Evolutionary conservation across 2,888 invertebrate genomes (phyloP), one percentile per base, ranked within the genome.

Genomic region (Trachelus troglodyta): DNA sequence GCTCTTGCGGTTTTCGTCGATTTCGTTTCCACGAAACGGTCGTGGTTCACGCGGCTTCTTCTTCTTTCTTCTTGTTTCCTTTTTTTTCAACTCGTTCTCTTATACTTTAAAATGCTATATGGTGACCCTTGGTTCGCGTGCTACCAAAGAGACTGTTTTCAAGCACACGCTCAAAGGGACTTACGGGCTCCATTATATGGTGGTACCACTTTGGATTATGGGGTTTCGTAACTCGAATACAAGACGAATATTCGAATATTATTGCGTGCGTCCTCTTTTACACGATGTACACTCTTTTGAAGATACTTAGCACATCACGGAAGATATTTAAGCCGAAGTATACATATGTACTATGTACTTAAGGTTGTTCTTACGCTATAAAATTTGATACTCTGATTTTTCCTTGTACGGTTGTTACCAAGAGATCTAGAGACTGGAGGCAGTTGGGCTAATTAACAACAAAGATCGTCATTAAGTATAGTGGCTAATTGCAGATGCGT

Each of bases 401-500:
- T 2, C 56, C 9, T 56, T 56, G 23, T 56, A 56, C 9, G 23
- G 56, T 56, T 56, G 56, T 23, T 56, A 23, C 23, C 56, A 56
- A 23, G 23, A 56, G 9, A 56, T 56, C 56, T 56, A 56, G 23
- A 56, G 56, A 23, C 56, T 56, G 56, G 23, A 56, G 69, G 34
- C 68, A 31, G 15, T 40, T 31, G 77, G 76, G 81, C 82, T 85
- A 87, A 87, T 86, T 86, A 87, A 81, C 77, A 78, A 23, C 77
- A 78, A 23, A n/a, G 76, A 76, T 40, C 73, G 12, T 79, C 76
- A 76, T 76, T 77, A 79, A 37, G 75, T 81, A 82, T 84, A 81
- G 82, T 84, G 83, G 80, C 85, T 88, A 88, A 88, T 88, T 88
- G 86, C 85, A 79, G 81, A 85, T 83, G 85, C 87, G 85, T 84